A percentile compares a stretch with the other conserved stretches of the same genome.
phyloP scores from a whole-genome alignment of 2,888 invertebrate genomes.

The Heliconius hortense region DNA sequence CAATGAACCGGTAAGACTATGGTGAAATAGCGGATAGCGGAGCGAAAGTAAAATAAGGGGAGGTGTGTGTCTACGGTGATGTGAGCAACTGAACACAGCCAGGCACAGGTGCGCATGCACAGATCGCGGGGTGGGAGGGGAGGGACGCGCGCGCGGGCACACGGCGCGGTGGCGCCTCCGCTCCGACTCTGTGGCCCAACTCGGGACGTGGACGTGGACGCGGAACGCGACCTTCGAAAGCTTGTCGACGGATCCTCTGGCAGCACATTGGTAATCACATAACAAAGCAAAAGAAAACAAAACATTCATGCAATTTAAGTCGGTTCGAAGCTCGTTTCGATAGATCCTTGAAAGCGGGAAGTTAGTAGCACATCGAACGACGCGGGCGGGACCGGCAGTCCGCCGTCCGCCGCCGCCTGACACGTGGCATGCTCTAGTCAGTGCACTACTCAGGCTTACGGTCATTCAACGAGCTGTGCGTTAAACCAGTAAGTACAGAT shows the following conservation, averaged over 20 bases:
- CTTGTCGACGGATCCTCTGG: constrained; percentile 65
- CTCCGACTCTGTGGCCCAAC: constrained; percentile 56
- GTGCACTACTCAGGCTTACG: constrained; percentile 79
- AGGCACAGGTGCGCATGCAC: constrained; percentile 80
- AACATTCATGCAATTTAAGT: constrained; percentile 72
- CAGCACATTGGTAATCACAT: constrained; percentile 73
- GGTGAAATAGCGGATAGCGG: constrained; percentile 78
- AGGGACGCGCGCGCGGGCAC: constrained; percentile 57
- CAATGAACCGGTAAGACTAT: constrained; percentile 78
- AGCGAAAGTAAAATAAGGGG: constrained; percentile 72
- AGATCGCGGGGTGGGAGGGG: constrained; percentile 77
- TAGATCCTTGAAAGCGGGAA: constrained; percentile 58
- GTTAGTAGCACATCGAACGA: constrained; percentile 56
- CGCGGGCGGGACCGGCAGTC: constrained; percentile 46
- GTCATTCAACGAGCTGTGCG: constrained; percentile 80
- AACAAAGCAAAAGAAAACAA: constrained; percentile 82
- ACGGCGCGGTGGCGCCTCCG: constrained; percentile 46
- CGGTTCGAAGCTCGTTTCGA: constrained; percentile 67
- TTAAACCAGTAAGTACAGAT: constrained; percentile 66
- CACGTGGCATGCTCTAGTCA: constrained; percentile 67
- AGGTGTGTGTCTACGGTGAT: constrained; percentile 80
- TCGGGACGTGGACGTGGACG: constrained; percentile 29
- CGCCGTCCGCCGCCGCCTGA: constrained; percentile 46
- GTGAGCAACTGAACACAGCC: constrained; percentile 82
- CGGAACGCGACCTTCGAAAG: constrained; percentile 53